Evolutionary conservation across 2,113 vertebrate genomes (phyloP), one percentile per base, ranked within the genome.

Genomic region (Malaclemys terrapin): DNA sequence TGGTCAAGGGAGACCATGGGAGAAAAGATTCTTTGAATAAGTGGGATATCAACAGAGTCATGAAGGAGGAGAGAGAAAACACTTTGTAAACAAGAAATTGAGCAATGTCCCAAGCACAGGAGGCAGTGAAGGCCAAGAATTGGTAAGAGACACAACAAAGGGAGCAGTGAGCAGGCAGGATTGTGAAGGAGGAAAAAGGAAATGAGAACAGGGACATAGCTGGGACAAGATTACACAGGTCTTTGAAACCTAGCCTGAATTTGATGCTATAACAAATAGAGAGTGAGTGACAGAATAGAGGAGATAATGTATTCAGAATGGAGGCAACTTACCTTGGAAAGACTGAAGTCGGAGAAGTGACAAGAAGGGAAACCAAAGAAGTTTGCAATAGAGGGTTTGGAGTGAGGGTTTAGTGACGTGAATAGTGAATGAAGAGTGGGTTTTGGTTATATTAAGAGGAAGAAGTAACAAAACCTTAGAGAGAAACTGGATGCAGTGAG

Each of bases 401-500:
- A 90, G 62, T 38, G 14, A 35, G 19, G 52, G 2, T 10, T 35
- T 25, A 35, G 14, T 29, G 62, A 78, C 53, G 22, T 4, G 10
- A 57, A 57, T 57, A 25, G 56, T 57, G 10, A 57, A 57, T 27
- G 24, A 57, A 57, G 56, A 57, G 56, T 27, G 56, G 56, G 56
- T 57, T 57, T 57, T 57, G 24, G 24, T 27, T 57, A 22, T 27
- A 25, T 57, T 57, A 57, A 24, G 56, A 57, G 56, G 24, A 82
- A 90, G 72, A 80, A 59, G 50, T 5, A 90, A 38, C 50, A 84
- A 2, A 56, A 90, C 16, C 25, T 31, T 11, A 9, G 62, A 25
- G 83, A 86, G n/a, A 84, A 87, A 16, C 3, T n/a, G 89, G 89
- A 88, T 59, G 52, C 42, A 90, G 42, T 84, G 82, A 92, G 80